phyloP scores from a whole-genome alignment of 1,140 invertebrate genomes.

The Pissodes strobi region DNA sequence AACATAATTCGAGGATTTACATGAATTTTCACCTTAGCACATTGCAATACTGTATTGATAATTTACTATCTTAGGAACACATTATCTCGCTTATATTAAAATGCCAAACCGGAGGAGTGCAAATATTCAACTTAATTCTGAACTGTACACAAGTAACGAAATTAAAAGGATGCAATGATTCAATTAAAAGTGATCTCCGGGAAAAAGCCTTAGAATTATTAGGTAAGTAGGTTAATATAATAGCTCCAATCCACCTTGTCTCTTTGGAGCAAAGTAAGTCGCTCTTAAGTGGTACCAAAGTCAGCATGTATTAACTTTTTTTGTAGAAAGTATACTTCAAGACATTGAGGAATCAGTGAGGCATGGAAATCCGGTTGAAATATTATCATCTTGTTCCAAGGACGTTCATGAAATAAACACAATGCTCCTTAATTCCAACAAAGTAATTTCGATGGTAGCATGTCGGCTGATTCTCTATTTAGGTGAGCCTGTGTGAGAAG shows the following conservation, averaged over 20 bases:
- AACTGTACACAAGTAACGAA: constrained; percentile 52
- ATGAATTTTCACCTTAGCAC: not conserved
- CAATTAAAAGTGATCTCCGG: constrained; percentile 36
- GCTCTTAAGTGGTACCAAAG: too few species aligned
- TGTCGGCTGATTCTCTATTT: constrained; percentile 61
- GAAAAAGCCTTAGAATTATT: constrained; percentile 37
- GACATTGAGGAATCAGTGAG: constrained; percentile 62
- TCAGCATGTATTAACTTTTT: too few species aligned
- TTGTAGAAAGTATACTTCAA: constrained; percentile 54
- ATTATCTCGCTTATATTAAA: constrained; percentile 67
- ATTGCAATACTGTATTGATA: not conserved
- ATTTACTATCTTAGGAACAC: constrained; percentile 56
- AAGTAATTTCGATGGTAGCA: constrained; percentile 58
- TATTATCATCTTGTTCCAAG: constrained; percentile 46
- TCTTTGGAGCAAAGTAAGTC: too few species aligned
- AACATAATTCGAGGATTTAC: not conserved
- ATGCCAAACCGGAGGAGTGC: constrained; percentile 66
- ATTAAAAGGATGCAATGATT: constrained; percentile 35
- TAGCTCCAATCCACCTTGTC: too few species aligned
- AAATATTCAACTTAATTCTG: constrained; percentile 64
- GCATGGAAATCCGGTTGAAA: constrained; percentile 49
- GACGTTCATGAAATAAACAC: constrained; percentile 47
- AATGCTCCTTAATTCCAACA: constrained; percentile 45
- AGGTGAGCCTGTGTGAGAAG: constrained; percentile 55
- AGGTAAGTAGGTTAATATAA: too few species aligned